A percentile compares a stretch with the other conserved stretches of the same genome.
Evolutionary conservation across 2,888 invertebrate species (phyloP).

Genomic region (Crematogaster levior): DNA sequence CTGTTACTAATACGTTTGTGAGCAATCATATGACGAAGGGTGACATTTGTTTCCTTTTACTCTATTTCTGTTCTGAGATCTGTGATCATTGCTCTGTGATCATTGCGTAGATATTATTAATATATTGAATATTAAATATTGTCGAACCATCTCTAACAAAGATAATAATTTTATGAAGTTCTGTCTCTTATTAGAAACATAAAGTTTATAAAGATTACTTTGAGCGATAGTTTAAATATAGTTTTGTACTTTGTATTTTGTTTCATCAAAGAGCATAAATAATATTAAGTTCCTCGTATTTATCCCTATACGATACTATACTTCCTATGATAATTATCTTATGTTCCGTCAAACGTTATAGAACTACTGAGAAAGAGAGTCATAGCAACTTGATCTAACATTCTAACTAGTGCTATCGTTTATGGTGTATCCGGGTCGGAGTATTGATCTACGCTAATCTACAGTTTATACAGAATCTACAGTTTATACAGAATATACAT

Average conservation of each 20-base stretch:
- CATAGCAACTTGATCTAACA: too few species aligned
- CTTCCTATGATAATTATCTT: too few species aligned
- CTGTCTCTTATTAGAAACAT: not conserved
- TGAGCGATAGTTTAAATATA: not conserved
- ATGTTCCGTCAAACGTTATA: not conserved
- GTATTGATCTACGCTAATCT: too few species aligned
- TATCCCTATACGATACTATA: too few species aligned
- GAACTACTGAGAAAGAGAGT: not conserved
- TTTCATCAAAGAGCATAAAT: not conserved
- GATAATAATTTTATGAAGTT: not conserved
- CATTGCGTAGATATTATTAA: too few species aligned
- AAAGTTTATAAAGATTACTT: not conserved
- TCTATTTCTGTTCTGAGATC: not conserved
- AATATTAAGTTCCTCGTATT: not conserved
- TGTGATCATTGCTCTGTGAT: conserved; percentile 6
- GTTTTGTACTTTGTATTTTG: not conserved
- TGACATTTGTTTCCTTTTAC: not conserved
- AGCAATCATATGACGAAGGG: not conserved
- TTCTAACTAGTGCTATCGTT: too few species aligned
- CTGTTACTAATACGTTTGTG: not conserved
- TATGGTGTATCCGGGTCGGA: too few species aligned
- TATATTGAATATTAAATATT: not conserved
- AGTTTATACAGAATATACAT: too few species aligned
- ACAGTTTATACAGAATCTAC: too few species aligned
- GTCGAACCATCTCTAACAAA: not conserved